Conservation (phyloP, 2,888 invertebrate genomes). For the Agrochola lychnidis region DNA sequence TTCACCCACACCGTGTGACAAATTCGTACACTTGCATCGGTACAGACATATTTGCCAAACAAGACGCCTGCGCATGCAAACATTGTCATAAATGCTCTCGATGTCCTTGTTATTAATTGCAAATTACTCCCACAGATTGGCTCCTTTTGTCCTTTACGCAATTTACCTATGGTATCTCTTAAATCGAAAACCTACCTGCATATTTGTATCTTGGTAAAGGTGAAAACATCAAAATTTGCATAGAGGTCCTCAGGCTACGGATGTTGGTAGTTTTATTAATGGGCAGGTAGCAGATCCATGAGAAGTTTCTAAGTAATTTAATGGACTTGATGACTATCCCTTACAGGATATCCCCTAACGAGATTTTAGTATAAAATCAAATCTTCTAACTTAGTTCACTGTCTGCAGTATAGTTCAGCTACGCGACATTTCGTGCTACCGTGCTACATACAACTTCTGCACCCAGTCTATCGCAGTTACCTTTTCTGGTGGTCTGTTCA, state of each 20-base stretch:
- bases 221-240: conserved; percentile 50
- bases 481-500: neutral
- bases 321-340: conserved; percentile 10
- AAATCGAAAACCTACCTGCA: conserved; percentile 29
- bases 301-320: conserved; percentile 17
- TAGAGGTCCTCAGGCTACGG: conserved; percentile 41
- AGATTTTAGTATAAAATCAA: neutral
- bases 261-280: conserved; percentile 33
- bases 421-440: neutral
- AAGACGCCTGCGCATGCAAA: conserved; percentile 73
- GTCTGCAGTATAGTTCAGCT: neutral
- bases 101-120: conserved; percentile 77
- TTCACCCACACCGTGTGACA: conserved; percentile 73
- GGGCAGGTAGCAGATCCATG: conserved; percentile 16
- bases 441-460: neutral
- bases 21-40: conserved; percentile 68
- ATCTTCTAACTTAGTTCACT: neutral
- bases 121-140: conserved; percentile 70
- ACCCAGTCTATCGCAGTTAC: neutral
- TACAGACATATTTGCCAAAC: conserved; percentile 76
- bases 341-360: neutral
- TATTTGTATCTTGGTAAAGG: conserved; percentile 24
- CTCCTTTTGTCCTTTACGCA: conserved; percentile 39
- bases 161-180: conserved; percentile 3
- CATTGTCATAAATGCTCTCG: conserved; percentile 73